These are phyloP conservation scores for Hirtodrosophila alboralis DNA, from an alignment of 2,888 invertebrate species.

Conservation along the genomic window DNA sequence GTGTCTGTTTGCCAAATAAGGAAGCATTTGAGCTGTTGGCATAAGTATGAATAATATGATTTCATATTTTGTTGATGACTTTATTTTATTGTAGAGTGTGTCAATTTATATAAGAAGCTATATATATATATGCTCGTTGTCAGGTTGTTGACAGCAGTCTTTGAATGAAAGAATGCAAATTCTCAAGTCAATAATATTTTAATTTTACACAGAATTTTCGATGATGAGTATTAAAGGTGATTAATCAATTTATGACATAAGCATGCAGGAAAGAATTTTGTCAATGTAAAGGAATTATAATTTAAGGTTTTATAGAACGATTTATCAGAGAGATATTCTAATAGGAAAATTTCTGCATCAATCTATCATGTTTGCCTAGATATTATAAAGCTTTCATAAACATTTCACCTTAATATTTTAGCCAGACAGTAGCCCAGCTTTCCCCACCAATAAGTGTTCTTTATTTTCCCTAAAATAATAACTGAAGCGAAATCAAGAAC, in stretches of 20 bases:
- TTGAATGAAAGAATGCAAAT: slow-evolving; percentile 2
- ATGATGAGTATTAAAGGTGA: slow-evolving; percentile 1
- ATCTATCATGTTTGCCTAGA: no score
- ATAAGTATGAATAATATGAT: slow-evolving; percentile 52
- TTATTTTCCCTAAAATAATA: slow-evolving; percentile 6
- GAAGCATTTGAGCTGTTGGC: slow-evolving; percentile 24
- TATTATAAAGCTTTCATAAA: no score
- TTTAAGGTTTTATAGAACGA: no score
- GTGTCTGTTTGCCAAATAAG: slow-evolving; percentile 16
- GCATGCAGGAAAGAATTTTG: no score
- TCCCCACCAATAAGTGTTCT: neutral
- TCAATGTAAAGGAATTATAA: no score
- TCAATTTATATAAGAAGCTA: slow-evolving; percentile 6
- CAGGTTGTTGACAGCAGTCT: slow-evolving; percentile 38
- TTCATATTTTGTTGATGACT: slow-evolving; percentile 25
- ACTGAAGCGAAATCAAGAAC: slow-evolving; percentile 34
- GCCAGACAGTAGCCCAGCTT: neutral
- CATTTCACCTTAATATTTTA: neutral
- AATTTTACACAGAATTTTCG: neutral
- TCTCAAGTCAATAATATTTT: slow-evolving; percentile 2
- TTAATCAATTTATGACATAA: neutral
- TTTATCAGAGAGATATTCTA: no score
- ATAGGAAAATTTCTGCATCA: no score
- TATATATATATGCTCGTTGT: slow-evolving; percentile 17
- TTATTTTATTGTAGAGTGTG: slow-evolving; percentile 13